Evolutionary conservation across 2,797 vertebrate species (phyloP), one percentile per base, ranked within the genome.

Genomic region (Ctenopoma kingsleyae): DNA sequence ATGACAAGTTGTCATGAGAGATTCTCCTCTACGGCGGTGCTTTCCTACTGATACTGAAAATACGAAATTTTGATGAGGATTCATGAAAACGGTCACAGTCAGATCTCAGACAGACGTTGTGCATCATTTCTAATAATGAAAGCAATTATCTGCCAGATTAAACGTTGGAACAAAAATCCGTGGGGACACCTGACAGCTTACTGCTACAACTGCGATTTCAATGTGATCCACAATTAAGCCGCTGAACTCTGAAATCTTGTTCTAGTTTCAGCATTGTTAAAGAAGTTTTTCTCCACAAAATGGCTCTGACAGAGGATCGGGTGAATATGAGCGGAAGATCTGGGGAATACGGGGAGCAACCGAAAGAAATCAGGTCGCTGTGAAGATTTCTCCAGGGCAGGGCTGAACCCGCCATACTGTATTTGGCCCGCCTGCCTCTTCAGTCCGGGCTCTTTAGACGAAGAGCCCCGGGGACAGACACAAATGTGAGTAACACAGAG

Each of bases 351-450:
- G 75, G 38, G 59, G 59, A 61, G 82, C 59, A 51, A 59, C 36
- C 50, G 44, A 60, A 58, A 73, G 71, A 89, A 92, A 92, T 81
- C 78, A 92, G 92, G 91, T 90, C 87, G 55, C 57, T 11, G 58
- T 49, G 80, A 73, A 71, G 76, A 84, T 82, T 84, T 84, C 92
- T 91, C 81, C 80, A 57, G 90, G 88, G 89, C 78, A 78, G 53
- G 80, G 87, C 84, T 86, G 76, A 91, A 90, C 87, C 59, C 64
- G 56, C 78, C 81, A 56, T 75, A 66, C 76, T 70, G 84, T 6
- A 70, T 71, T 81, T 71, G 85, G 84, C 83, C 86, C 55, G 63
- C 46, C 81, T 77, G 85, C 78, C 86, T 87, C 82, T 80, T 76
- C 70, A 46, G 82, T 40, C 67, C 53, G 9, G 70, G 82, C 74